A percentile compares a stretch with the other conserved stretches of the same genome.
Evolutionary conservation across 2,888 invertebrate genomes (phyloP).

Genomic region (Cinara cedri): DNA sequence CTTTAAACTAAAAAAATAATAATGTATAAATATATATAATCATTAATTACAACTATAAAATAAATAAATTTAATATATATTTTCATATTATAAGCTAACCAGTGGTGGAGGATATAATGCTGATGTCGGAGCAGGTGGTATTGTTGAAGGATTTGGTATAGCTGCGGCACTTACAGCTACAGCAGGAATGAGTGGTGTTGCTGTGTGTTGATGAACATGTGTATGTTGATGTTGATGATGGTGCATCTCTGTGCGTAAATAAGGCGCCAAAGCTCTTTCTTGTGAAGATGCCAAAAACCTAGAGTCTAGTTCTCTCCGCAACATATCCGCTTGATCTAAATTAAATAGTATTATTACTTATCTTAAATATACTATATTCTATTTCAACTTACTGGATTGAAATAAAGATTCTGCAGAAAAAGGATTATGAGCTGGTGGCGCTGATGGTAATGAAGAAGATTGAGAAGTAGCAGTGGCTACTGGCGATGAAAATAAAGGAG

Average conservation of each 20-base stretch:
- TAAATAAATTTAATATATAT: constrained; percentile 8
- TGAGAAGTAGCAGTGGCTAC: constrained; percentile 63
- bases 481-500: constrained; percentile 74
- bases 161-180: constrained; percentile 62
- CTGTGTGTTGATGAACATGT: constrained; percentile 81
- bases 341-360: constrained; percentile 6
- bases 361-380: background rate
- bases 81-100: constrained; percentile 65
- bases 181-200: constrained; percentile 68
- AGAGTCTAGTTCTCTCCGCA: constrained; percentile 87
- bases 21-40: constrained; percentile 3
- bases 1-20: constrained; percentile 71
- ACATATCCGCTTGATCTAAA: constrained; percentile 79
- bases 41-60: constrained; percentile 59
- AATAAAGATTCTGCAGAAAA: constrained; percentile 88
- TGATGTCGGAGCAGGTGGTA: constrained; percentile 62
- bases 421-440: constrained; percentile 74
- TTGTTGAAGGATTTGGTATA: constrained; percentile 38
- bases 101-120: constrained; percentile 71
- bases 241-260: constrained; percentile 85
- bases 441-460: constrained; percentile 51
- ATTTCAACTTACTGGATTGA: constrained; percentile 75
- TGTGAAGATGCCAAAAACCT: constrained; percentile 83
- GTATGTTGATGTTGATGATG: constrained; percentile 87
- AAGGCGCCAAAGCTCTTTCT: constrained; percentile 71